These are phyloP conservation scores for Drosophila lacicola DNA, from an alignment of 2,888 invertebrate species.

Conservation along the genomic window DNA sequence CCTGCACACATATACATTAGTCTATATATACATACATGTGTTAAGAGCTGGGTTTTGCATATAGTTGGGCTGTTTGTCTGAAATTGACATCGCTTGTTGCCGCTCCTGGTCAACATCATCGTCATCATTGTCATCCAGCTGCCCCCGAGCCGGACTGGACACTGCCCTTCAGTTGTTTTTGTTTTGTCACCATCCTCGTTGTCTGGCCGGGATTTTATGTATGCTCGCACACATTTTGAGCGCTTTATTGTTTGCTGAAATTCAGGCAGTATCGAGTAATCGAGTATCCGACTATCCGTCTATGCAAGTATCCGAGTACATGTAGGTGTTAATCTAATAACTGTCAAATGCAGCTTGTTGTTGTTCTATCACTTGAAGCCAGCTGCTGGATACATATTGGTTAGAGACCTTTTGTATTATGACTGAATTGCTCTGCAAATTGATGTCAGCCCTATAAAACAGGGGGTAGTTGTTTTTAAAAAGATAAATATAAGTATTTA, in stretches of 20 bases:
- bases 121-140: constrained; percentile 9
- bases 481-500: not conserved
- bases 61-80: constrained; percentile 72
- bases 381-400: constrained; percentile 29
- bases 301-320: constrained; percentile 15
- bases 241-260: constrained; percentile 78
- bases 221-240: constrained; percentile 71
- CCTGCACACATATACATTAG: constrained; percentile 47
- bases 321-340: constrained; percentile 79
- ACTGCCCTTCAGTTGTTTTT: constrained; percentile 32
- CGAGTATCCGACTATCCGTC: constrained; percentile 22
- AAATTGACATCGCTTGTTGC: constrained; percentile 76
- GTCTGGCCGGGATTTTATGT: constrained; percentile 76
- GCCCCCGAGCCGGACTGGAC: constrained; percentile 9
- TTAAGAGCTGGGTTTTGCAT: constrained; percentile 44
- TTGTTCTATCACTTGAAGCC: constrained; percentile 37
- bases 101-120: constrained; percentile 16
- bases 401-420: constrained; percentile 38
- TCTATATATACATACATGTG: constrained; percentile 3
- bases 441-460: constrained; percentile 30
- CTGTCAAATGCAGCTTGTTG: constrained; percentile 74
- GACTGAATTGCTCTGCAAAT: constrained; percentile 51
- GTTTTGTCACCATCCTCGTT: constrained; percentile 48
- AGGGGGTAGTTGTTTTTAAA: too few species aligned
- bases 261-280: constrained; percentile 54